Evolutionary conservation across 2,113 vertebrate genomes (phyloP), one percentile per base, ranked within the genome.

Genomic region (Melanerpes formicivorus): DNA sequence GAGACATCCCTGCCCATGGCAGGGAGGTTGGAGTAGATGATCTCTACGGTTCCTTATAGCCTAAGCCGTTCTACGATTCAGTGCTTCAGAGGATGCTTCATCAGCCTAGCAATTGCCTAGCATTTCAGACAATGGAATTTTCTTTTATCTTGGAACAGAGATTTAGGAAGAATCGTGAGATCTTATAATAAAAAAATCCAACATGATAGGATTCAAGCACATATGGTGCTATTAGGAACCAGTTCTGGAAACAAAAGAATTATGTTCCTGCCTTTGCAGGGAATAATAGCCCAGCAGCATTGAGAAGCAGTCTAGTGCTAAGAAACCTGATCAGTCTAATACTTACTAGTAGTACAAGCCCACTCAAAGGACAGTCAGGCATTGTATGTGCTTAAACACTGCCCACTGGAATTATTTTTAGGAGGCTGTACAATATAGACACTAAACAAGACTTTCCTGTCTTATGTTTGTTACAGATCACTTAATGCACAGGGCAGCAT

Each of bases 401-500:
- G 23, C 29, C 18, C n/a, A 22, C 29, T 62, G 22, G 10, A 74
- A 42, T 60, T 18, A 0, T 40, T 69, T 75, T 65, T 67, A 29
- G 37, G 13, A 56, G 40, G n/a, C 8, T 80, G 19, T 46, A 64
- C 17, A 15, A 26, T 4, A 18, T 0, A 30, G 23, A 19, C 22
- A 80, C 46, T 97, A 88, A 97, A 58, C 6, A 15, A 37, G 23
- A 6, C 5, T 77, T 34, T 50, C 82, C 84, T 72, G 55, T 75
- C 52, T 87, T 70, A 9, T 30, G 8, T 80, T 83, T 80, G 0
- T 70, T 95, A 42, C 97, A 97, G 94, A 78, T 83, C 66, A 62
- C 14, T 58, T 97, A 34, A 73, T 18, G 7, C 91, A 69, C 63
- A 96, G 76, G 27, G 88, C 96, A 17, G 97, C 95, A 2, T 96